These are phyloP conservation scores for Mimumesa dahlbomi DNA, from an alignment of 2,888 invertebrate species.

Conservation along the genomic window DNA sequence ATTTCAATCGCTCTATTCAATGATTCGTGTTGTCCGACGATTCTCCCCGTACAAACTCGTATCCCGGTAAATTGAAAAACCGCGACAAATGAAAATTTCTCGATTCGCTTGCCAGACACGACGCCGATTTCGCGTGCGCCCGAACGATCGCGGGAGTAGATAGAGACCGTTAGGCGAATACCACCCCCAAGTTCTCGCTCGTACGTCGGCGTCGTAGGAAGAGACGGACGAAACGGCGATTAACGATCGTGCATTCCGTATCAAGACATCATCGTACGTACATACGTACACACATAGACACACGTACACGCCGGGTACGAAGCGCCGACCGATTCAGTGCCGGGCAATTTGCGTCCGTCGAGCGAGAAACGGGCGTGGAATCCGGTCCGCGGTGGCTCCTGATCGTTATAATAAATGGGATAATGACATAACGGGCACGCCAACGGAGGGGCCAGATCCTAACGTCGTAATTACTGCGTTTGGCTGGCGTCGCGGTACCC, in stretches of 20 bases:
- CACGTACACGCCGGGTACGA: conserved; percentile 18
- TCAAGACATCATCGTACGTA: conserved; percentile 72
- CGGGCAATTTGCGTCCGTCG: conserved; percentile 71
- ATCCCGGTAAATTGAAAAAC: no score
- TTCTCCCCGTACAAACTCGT: no score
- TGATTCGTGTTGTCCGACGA: no score
- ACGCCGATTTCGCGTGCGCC: no score
- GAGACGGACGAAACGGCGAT: conserved; percentile 67
- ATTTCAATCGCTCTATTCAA: no score
- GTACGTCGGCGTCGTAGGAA: neutral
- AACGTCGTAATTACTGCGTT: conserved; percentile 72
- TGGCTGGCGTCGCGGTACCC: conserved; percentile 26
- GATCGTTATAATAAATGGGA: conserved; percentile 75
- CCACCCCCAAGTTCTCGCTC: no score
- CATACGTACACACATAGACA: no score
- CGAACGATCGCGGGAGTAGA: no score
- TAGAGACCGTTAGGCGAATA: no score
- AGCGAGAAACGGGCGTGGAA: conserved; percentile 73
- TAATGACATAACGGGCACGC: conserved; percentile 71
- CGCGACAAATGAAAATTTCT: no score
- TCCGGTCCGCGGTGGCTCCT: conserved; percentile 63
- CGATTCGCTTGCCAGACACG: no score
- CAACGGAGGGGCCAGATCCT: conserved; percentile 44
- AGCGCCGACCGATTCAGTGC: conserved; percentile 43
- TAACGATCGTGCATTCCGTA: conserved; percentile 70